Conservation (phyloP, 2,113 vertebrate genomes). For the Centropus bengalensis region DNA sequence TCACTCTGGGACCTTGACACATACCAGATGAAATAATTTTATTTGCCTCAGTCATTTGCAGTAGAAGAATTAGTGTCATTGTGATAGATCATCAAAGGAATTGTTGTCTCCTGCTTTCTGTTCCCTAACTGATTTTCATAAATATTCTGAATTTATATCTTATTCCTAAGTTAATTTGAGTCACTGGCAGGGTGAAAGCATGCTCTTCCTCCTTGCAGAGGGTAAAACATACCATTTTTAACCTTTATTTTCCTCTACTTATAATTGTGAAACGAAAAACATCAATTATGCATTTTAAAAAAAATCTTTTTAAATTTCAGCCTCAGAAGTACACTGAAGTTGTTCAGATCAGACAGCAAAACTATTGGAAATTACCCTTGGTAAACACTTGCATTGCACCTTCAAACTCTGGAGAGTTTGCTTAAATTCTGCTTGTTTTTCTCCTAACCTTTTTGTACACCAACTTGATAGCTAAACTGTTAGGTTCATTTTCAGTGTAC, state of each 20-base stretch:
- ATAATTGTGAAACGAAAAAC: not conserved
- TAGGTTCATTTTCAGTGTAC: not conserved
- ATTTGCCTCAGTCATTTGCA: conserved; percentile 31
- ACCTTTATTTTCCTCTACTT: not conserved
- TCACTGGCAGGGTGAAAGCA: not conserved
- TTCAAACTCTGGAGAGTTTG: not conserved
- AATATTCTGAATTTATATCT: conserved; percentile 23
- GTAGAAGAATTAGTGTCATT: conserved; percentile 26
- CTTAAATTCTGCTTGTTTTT: not conserved
- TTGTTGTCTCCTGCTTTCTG: conserved; percentile 14
- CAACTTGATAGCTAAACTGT: not conserved
- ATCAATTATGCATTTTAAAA: not conserved
- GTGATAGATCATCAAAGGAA: conserved; percentile 35
- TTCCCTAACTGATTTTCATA: not conserved
- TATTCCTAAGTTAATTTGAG: not conserved
- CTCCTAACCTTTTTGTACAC: not conserved
- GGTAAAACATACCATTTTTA: not conserved
- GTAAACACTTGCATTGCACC: not conserved
- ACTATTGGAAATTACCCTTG: not conserved
- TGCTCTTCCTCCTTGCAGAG: not conserved
- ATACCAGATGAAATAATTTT: conserved; percentile 19
- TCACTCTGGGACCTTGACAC: conserved; percentile 33
- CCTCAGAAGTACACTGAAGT: not conserved
- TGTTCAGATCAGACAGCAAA: not conserved
- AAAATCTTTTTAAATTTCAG: not conserved